A percentile compares a stretch with the other conserved stretches of the same genome.
Conservation (phyloP, 2,113 vertebrate genomes). For the Lasiurus borealis region DNA sequence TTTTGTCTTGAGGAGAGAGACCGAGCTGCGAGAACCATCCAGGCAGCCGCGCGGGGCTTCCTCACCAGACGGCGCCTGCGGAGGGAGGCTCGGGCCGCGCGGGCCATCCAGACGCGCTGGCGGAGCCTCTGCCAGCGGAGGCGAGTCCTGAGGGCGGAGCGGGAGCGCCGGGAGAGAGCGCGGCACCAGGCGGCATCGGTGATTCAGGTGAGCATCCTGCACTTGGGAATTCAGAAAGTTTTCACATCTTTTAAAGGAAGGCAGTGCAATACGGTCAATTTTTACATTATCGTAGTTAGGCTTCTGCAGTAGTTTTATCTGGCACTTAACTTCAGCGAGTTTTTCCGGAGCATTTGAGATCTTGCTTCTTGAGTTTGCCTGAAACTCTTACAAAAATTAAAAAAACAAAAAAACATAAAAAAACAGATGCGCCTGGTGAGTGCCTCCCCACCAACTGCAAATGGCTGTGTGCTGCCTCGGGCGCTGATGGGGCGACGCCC, state of each 20-base stretch:
- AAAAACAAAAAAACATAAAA: too few species aligned
- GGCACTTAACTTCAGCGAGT: neutral
- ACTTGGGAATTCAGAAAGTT: neutral
- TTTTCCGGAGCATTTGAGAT: neutral
- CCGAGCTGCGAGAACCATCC: constrained; percentile 89
- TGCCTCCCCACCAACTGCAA: neutral
- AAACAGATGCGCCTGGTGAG: fast-evolving
- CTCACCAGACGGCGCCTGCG: constrained; percentile 80
- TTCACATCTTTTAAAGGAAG: neutral
- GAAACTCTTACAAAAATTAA: neutral
- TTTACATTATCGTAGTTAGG: neutral
- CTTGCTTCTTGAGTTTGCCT: neutral
- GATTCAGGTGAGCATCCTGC: constrained; percentile 90
- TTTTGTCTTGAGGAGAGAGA: constrained; percentile 88
- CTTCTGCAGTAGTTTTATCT: neutral
- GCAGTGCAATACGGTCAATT: neutral
- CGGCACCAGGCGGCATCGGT: constrained; percentile 86
- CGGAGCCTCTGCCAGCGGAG: constrained; percentile 76
- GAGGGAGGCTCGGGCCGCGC: constrained; percentile 84
- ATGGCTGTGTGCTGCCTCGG: fast-evolving
- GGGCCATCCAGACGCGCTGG: constrained; percentile 91
- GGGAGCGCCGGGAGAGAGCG: constrained; percentile 81
- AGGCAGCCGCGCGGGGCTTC: constrained; percentile 85
- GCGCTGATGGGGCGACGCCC: neutral
- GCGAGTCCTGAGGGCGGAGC: too few species aligned